Evolutionary conservation across 2,888 invertebrate species (phyloP), one percentile per base, ranked within the genome.

Genomic region (Catocala nupta): DNA sequence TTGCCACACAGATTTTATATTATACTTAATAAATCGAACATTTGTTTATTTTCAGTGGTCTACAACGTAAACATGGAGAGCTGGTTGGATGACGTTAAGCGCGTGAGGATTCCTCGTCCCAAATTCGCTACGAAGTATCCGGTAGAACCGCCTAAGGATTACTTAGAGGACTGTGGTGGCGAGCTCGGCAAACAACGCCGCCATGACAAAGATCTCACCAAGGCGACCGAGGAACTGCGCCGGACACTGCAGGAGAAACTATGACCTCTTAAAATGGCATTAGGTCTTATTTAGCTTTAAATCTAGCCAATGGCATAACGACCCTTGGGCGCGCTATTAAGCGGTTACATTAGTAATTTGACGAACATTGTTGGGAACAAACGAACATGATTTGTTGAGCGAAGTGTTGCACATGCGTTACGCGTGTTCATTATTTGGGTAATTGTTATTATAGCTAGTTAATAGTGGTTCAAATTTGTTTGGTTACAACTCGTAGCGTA

Each of bases 81-180:
- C 77, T 97, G 97, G 97, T 90, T 97, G 81, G 96, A 96, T 73
- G 97, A 98, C 88, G 97, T 98, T 53, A 97, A 97, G 88, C 96
- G 97, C 75, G 96, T 98, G 69, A 95, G 97, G 78, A 98, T 98
- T 80, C 98, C 98, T 34, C 95, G 98, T 72, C 98, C 98, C 5
- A 98, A 98, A 94, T 97, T 97, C 83, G 96, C 96, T 55, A 95
- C 94, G 76, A 95, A 94, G 81, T 96, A 95, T 78, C 97, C 96
- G 61, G 96, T 94, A 63, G 97, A 97, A 81, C 97, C 97, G 12
- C 97, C 97, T 10, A 96, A 97, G 87, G 97, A 97, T 87, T 97
- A 97, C 87, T 95, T 96, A 77, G 96, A 96, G 69, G 96, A 96
- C 59, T 77, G 77, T 42, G 91, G 89, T 62, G 95, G 95, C 59